Evolutionary conservation across 2,888 invertebrate species (phyloP), one percentile per base, ranked within the genome.

Genomic region (Ectemnius continuus): DNA sequence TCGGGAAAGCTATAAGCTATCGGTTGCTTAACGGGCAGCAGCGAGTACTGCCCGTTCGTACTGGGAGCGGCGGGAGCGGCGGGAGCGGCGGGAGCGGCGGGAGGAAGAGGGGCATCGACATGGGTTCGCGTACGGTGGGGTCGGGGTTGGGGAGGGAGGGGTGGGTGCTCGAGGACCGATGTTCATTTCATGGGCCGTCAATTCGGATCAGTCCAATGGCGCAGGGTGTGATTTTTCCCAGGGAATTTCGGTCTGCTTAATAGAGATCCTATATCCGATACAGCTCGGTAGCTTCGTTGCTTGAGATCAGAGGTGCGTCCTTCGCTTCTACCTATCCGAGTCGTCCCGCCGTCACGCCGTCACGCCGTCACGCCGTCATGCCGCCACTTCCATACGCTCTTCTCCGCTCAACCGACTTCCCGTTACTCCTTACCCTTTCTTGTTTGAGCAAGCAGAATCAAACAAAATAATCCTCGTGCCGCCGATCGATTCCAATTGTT

Each of bases 141-240:
- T n/a, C n/a, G n/a, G n/a, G n/a, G n/a, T n/a, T n/a, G 13, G 13
- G 52, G 14, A 16, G 52, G n/a, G n/a, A n/a, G n/a, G n/a, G n/a
- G n/a, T n/a, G n/a, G 52, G 52, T 52, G 77, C 72, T 60, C 70
- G 82, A 78, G 85, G 85, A 84, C 83, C 84, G 85, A 84, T 86
- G 88, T 89, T 89, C 89, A 90, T 90, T 90, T 90, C 90, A 90
- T 89, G 90, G 88, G 84, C 88, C 88, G 90, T 88, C 90, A 85
- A 84, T 70, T 90, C 87, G 85, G 82, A 88, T 89, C 88, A 88
- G 86, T 88, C 84, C 85, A 85, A 85, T 85, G 85, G 85, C 85
- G 82, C 83, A 83, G 83, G 79, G 84, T 85, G 87, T 86, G 88
- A 87, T 86, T 88, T 88, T 88, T 87, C 83, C 84, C 83, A 80